phyloP scores from a whole-genome alignment of 1,140 invertebrate species.

The Idris sp. region DNA sequence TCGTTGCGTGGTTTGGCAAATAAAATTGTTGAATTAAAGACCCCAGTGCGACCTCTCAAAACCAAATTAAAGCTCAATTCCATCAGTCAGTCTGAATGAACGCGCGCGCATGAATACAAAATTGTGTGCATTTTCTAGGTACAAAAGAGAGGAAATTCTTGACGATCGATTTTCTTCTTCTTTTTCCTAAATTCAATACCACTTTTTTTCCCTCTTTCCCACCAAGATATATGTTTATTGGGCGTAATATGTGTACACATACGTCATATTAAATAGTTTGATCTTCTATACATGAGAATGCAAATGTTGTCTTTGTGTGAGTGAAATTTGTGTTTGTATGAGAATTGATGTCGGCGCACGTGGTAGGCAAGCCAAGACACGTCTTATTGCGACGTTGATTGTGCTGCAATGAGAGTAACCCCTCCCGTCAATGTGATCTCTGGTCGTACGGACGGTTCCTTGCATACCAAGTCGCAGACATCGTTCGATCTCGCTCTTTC shows the following conservation, averaged over 20 bases:
- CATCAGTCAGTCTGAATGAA: constrained; percentile 34
- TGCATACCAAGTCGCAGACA: constrained; percentile 53
- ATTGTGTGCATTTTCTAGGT: constrained; percentile 21
- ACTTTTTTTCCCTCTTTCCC: constrained; percentile 29
- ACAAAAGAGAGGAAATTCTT: constrained; percentile 28
- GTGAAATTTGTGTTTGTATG: background rate
- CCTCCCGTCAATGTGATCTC: constrained; percentile 52
- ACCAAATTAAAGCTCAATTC: constrained; percentile 34
- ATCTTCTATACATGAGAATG: too few species aligned
- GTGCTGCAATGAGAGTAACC: constrained; percentile 18
- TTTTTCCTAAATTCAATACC: constrained; percentile 33
- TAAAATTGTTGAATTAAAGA: constrained; percentile 26
- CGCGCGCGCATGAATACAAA: constrained; percentile 34
- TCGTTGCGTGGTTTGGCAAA: constrained; percentile 2
- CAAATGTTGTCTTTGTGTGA: constrained; percentile 4
- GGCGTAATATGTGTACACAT: constrained; percentile 19
- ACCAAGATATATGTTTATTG: constrained; percentile 27
- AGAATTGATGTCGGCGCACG: constrained; percentile 20
- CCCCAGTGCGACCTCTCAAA: constrained; percentile 18
- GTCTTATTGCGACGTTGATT: constrained; percentile 39
- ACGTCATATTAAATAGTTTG: constrained; percentile 24
- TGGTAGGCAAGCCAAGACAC: constrained; percentile 23
- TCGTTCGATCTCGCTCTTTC: background rate
- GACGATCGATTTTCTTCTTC: constrained; percentile 29
- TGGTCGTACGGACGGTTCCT: constrained; percentile 58